phyloP scores from a whole-genome alignment of 2,113 vertebrate genomes.

The human (Homo sapiens) region GRCh38 chr4:16915501-16916000 shows the following conservation, averaged over 20 bases:
- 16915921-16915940: background rate
- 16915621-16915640: background rate
- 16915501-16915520: background rate
- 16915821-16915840: too few species aligned
- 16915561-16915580: background rate
- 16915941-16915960: background rate
- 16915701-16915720: background rate
- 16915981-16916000: background rate
- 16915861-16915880: background rate
- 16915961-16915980: background rate
- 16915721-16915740: background rate
- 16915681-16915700: background rate
- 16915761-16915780: background rate
- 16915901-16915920: background rate
- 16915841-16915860: background rate
- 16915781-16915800: background rate
- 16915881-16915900: background rate
- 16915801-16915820: too few species aligned
- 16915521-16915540: background rate
- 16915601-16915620: background rate
- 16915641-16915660: background rate
- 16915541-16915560: background rate
- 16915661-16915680: background rate
- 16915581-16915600: background rate
- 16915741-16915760: background rate